phyloP scores from a whole-genome alignment of 2,797 vertebrate species.

The Meriones psammophilus region DNA sequence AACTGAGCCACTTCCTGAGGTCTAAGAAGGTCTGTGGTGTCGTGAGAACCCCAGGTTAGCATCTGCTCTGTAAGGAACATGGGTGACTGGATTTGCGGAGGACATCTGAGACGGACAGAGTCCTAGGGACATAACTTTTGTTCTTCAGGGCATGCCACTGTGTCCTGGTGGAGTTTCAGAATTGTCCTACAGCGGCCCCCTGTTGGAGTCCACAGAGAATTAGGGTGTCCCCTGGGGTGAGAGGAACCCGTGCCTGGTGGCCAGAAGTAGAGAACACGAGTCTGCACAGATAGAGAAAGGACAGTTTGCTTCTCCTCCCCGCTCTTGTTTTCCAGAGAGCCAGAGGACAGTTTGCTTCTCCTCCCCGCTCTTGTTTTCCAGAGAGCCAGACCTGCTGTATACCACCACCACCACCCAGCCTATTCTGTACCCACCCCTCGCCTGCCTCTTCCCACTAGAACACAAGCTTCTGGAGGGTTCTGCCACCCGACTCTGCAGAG shows the following conservation, averaged over 20 bases:
- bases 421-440: not conserved
- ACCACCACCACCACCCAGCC: no score
- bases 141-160: not conserved
- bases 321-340: not conserved
- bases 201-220: not conserved
- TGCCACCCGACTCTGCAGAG: not conserved
- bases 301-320: not conserved
- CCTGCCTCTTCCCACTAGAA: not conserved
- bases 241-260: not conserved
- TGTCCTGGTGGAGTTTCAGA: not conserved
- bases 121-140: not conserved
- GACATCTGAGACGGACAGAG: not conserved
- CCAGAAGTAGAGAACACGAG: not conserved
- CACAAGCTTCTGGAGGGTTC: not conserved
- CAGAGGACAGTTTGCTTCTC: not conserved
- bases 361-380: not conserved
- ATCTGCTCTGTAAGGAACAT: not conserved
- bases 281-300: not conserved
- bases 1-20: not conserved
- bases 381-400: not conserved
- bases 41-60: not conserved
- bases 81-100: not conserved
- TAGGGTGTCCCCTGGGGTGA: not conserved
- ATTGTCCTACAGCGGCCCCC: not conserved
- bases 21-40: not conserved